Evolutionary conservation across 2,797 vertebrate species (phyloP), one percentile per base, ranked within the genome.

Genomic region (Pteropus rufus): DNA sequence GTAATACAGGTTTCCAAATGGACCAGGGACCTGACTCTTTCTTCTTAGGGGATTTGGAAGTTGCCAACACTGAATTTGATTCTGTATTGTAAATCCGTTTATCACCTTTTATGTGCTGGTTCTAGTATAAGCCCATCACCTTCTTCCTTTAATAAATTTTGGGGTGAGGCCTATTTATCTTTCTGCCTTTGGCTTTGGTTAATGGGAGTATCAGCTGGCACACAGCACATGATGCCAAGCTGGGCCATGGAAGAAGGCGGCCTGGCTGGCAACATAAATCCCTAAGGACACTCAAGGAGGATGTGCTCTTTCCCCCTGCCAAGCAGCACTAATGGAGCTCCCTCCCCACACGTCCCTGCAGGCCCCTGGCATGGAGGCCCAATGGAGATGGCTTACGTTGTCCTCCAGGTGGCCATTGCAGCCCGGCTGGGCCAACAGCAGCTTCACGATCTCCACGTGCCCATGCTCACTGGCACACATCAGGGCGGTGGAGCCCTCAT

Each of bases 391-490:
- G 98, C 99, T 99, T 98, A 99, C 99, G 5, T 99, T 99, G 98
- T 99, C 99, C 65, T 99, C 99, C 46, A 99, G 98, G 19, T 99
- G 99, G 97, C 99, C 99, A 10, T 99, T 99, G 56, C 99, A 99
- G 70, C 99, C 99, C 0, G 99, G 98, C 97, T 99, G 99, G 67
- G 98, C 99, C 97, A 99, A 98, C 95, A 99, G 98, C 97, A 99
- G 99, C 93, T 99, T 99, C 70, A 99, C 99, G 4, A 99, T 99
- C 98, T 99, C 99, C 5, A 99, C 99, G 1, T 99, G 99, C 7
- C 99, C 99, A 0, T 99, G 99, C 81, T 99, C 99, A 29, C 99
- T 99, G 96, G 99, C 99, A 10, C 99, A 99, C 99, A 99, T 99
- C 94, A 99, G 99, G 24, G 99, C 99, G 0, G 99, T 99, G 92